Evolutionary conservation across 2,113 vertebrate genomes (phyloP), one percentile per base, ranked within the genome.

Genomic region (Strix aluco): DNA sequence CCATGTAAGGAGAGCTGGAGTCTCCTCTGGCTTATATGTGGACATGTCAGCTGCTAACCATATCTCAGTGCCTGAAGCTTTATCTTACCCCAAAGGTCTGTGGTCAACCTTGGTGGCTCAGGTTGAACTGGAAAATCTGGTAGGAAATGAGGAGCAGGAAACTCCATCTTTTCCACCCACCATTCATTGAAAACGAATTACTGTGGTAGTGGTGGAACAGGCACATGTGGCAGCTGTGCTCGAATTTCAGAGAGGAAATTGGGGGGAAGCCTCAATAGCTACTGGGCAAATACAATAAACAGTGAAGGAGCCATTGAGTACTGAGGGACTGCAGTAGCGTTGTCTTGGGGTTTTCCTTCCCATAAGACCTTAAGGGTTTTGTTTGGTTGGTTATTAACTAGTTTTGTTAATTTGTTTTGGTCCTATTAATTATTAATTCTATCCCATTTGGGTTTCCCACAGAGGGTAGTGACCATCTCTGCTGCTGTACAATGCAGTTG

Each of bases 391-490:
- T 49, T 89, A 65, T 80, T 94, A 91, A 90, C 66, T 69, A n/a
- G 21, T 55, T 92, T 78, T 72, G 42, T 87, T 79, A 86, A 61
- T 79, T 19, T 63, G 15, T 34, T 84, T 87, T 71, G n/a, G 78
- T 87, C 38, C 44, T 69, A 36, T 81, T 91, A 86, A 91, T 96
- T 78, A 92, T 89, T 94, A 91, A 78, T 90, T 83, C 58, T 16
- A 20, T 74, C 38, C 13, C 1, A 1, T 38, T 27, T 69, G 25
- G 15, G 42, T 94, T 88, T 92, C 72, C 46, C 58, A 29, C 19
- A 30, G 46, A 20, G 18, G 19, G 9, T 36, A 36, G 22, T 49
- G 71, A 65, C 32, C 75, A 66, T 30, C 26, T 57, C 32, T 90
- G 34, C 55, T 6, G 23, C 58, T 65, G 49, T 66, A 42, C 22